Evolutionary conservation across 2,113 vertebrate species (phyloP).

Genomic region (Podiceps cristatus): DNA sequence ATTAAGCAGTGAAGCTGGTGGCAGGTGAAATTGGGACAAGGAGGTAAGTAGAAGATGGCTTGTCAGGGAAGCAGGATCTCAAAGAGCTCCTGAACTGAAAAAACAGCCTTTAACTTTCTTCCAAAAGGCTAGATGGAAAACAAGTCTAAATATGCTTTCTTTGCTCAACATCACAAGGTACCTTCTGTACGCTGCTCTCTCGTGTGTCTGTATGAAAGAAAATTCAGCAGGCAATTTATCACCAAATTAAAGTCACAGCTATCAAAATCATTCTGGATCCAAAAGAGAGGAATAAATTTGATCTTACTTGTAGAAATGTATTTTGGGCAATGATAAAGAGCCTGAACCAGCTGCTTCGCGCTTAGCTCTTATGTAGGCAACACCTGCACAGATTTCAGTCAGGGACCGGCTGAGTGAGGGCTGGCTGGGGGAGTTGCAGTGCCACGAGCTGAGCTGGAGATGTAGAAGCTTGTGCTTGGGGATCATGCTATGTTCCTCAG

Average conservation of each 20-base stretch:
- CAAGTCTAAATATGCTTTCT: neutral
- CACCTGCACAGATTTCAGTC: neutral
- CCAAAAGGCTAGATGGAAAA: neutral
- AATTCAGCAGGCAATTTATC: neutral
- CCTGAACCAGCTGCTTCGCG: neutral
- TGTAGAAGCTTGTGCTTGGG: neutral
- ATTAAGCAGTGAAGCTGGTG: neutral
- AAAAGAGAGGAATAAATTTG: neutral
- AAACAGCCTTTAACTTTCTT: neutral
- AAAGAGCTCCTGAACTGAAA: neutral
- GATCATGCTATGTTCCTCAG: neutral
- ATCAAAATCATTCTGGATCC: neutral
- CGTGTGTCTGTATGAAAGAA: neutral
- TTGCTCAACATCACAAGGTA: neutral
- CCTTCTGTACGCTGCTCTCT: neutral
- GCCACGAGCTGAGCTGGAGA: neutral
- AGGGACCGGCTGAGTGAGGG: neutral
- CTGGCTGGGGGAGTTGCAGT: neutral
- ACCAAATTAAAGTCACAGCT: neutral
- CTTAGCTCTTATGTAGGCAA: neutral
- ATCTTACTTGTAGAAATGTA: neutral
- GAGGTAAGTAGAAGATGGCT: neutral
- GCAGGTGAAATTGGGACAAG: rapidly evolving
- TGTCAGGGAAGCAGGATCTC: neutral
- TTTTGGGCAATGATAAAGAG: neutral